Evolutionary conservation across 2,888 invertebrate genomes (phyloP), one percentile per base, ranked within the genome.

Genomic region (Eupithecia dodoneata): DNA sequence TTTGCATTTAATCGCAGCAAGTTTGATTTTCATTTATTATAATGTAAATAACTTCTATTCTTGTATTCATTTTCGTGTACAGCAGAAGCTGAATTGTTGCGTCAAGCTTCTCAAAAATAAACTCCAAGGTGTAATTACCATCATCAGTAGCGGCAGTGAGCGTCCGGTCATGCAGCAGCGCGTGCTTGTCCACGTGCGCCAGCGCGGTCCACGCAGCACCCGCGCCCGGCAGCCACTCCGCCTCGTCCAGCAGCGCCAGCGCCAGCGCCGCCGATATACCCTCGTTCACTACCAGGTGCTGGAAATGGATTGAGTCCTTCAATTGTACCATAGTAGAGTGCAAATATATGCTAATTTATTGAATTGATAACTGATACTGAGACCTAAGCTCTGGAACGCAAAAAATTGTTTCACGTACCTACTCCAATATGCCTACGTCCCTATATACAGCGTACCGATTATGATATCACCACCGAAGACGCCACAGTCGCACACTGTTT

Each of bases 101-200:
- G 47, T 49, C 47, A 12, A 49, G 47, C 47, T 49, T 12, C 13
- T 49, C 47, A 49, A 12, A 3, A 49, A 12, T 15, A 47, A 4
- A 15, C 10, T 71, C 2, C n/a, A 52, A 45, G 15, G 18, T 52
- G 6, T 66, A 47, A 13, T 89, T 88, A 95, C 95, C 98, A 83
- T 98, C 98, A 82, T 97, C 97, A 15, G 96, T 91, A 66, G 97
- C 97, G 12, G 97, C 95, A 15, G 96, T 88, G 65, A 99, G 93
- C 88, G 97, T 97, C 85, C 98, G 97, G 82, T 99, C 98, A 73
- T 97, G 97, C 70, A 98, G 96, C 89, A 99, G 97, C 76, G 97
- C 94, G 87, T 97, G 97, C 86, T 97, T 97, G 76, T 97, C 97
- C 85, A 96, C 95, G 89, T 98, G 97, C 65, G 96, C 87, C n/a